Conservation (phyloP, 2,888 invertebrate species). For the Hofmannophila pseudospretella region DNA sequence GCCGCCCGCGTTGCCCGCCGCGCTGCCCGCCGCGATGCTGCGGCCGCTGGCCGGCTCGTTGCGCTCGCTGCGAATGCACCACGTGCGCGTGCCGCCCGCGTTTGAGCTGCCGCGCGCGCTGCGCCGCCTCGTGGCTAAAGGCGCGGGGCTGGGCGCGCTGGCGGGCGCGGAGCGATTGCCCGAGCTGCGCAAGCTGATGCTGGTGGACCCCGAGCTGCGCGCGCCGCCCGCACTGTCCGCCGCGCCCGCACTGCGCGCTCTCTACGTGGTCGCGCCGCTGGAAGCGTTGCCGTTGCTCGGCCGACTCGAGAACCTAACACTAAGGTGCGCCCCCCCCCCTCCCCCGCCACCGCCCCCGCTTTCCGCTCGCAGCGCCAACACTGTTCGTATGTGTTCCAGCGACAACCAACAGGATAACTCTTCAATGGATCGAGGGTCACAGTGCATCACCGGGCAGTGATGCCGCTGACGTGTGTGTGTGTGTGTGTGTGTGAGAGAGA, state of each 20-base stretch:
- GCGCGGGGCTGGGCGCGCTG: slow-evolving; percentile 3
- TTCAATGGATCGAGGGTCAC: no score
- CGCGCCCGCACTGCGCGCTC: slow-evolving; percentile 3
- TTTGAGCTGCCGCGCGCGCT: slow-evolving; percentile 14
- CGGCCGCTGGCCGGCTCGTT: slow-evolving; percentile 5
- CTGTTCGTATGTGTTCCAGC: no score
- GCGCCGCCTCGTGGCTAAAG: slow-evolving; percentile 12
- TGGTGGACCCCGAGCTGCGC: slow-evolving; percentile 14
- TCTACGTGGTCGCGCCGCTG: slow-evolving; percentile 13
- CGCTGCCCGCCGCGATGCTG: background rate
- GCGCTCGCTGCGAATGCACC: no score
- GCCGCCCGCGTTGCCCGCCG: slow-evolving; percentile 7
- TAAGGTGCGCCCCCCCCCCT: slow-evolving; percentile 3
- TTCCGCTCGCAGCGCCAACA: background rate
- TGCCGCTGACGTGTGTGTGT: slow-evolving; percentile 1
- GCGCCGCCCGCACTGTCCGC: slow-evolving; percentile 10
- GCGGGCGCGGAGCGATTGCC: slow-evolving; percentile 9
- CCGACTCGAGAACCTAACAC: slow-evolving; percentile 10
- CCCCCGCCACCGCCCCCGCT: background rate
- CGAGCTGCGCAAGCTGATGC: slow-evolving; percentile 9
- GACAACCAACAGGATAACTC: no score
- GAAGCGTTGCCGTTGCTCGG: slow-evolving; percentile 10
- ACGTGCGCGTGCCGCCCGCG: background rate
- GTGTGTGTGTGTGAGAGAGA: slow-evolving; percentile 3
- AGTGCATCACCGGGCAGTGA: no score